Percentiles rank a stretch among this genome's conserved stretches.
Conservation (phyloP, 2,888 invertebrate genomes). For the Stenoptilia bipunctidactyla region DNA sequence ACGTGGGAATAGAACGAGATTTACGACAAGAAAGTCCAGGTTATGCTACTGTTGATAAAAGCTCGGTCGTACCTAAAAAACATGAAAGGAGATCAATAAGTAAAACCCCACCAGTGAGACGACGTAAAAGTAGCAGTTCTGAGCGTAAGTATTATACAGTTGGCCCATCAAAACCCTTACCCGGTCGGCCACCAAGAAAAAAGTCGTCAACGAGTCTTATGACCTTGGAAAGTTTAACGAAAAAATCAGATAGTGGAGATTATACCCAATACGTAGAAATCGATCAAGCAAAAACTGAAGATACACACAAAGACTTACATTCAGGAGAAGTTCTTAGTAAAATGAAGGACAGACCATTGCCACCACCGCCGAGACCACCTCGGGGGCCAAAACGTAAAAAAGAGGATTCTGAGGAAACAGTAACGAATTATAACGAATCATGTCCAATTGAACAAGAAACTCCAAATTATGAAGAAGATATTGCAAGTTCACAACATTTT, state of each 20-base stretch:
- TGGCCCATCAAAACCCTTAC: constrained; percentile 52
- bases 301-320: constrained; percentile 74
- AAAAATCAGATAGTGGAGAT: constrained; percentile 48
- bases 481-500: constrained; percentile 19
- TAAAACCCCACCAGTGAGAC: constrained; percentile 55
- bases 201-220: constrained; percentile 69
- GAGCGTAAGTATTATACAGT: constrained; percentile 80
- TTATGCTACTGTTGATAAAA: constrained; percentile 84
- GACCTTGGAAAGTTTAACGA: constrained; percentile 63
- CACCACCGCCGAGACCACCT: constrained; percentile 88
- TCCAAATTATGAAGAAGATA: constrained; percentile 17
- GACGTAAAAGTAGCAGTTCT: constrained; percentile 59
- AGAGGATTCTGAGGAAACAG: constrained; percentile 12
- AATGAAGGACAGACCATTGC: constrained; percentile 88
- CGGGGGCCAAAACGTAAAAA: constrained; percentile 67
- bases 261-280: constrained; percentile 74
- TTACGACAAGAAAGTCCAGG: constrained; percentile 71
- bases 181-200: constrained; percentile 76
- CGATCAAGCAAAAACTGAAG: constrained; percentile 70
- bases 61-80: constrained; percentile 74
- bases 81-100: constrained; percentile 67
- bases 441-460: constrained; percentile 8
- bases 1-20: constrained; percentile 40
- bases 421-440: background rate
- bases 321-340: constrained; percentile 83